A percentile compares a stretch with the other conserved stretches of the same genome.
Conservation (phyloP, 2,888 invertebrate genomes). For the Philereme vetulata region DNA sequence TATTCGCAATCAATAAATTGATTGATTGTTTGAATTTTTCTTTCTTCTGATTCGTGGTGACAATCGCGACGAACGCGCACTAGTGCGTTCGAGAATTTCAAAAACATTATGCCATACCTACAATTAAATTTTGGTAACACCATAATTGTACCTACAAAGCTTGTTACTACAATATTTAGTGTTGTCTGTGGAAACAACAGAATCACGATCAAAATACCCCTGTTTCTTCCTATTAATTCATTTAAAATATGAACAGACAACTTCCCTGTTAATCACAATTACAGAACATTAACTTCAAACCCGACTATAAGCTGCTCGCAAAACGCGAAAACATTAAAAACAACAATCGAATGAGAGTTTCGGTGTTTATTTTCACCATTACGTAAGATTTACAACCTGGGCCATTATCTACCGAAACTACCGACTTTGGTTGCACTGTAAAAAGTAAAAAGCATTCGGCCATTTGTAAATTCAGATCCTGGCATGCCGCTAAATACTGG, state of each 20-base stretch:
- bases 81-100: too few species aligned
- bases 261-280: slow-evolving; percentile 36
- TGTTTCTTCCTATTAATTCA: too few species aligned
- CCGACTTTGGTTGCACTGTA: slow-evolving; percentile 53
- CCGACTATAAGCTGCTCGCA: slow-evolving; percentile 45
- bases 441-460: slow-evolving; percentile 47
- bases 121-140: too few species aligned
- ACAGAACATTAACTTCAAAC: slow-evolving; percentile 47
- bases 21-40: too few species aligned
- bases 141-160: too few species aligned
- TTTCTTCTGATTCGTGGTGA: too few species aligned
- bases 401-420: slow-evolving; percentile 64
- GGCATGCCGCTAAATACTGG: slow-evolving; percentile 33
- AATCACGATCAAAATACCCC: too few species aligned
- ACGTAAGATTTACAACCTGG: slow-evolving; percentile 61
- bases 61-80: too few species aligned
- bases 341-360: slow-evolving; percentile 46
- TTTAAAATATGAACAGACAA: background rate
- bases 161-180: too few species aligned
- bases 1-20: too few species aligned
- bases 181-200: too few species aligned
- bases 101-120: too few species aligned
- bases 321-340: slow-evolving; percentile 40
- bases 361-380: slow-evolving; percentile 68
- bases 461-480: slow-evolving; percentile 56